Base-by-base conservation (phyloP, 2,888 invertebrate genomes). In the Lepidocyrtinus sp. region DNA sequence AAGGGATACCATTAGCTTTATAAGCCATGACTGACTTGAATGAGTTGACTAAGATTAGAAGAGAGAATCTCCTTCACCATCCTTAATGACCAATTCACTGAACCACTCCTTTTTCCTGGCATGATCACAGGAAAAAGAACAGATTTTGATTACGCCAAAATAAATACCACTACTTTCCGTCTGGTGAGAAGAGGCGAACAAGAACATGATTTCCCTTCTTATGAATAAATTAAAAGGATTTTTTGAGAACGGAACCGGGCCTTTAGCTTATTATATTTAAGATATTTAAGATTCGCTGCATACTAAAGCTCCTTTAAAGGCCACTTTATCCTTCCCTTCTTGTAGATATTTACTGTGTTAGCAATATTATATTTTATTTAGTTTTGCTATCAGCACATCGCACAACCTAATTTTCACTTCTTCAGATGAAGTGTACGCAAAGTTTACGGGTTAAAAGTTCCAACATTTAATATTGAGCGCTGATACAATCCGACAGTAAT, bases 11-110 rank as follows among this genome's bases (percentile, higher is more conserved):
- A 75, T 75, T 75, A 68, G 63, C 62, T 45, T 61, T 69, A 68
- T 69, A 75, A 75, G 45, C 69, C 75, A 63, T 68, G 75, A 55
- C 55, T 55, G 55, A 55, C 55, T 55, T 36, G 5, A 36, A 36
- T 68, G 67, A 74, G 65, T 65, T 7, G 65, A 65, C 74, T 74
- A 45, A 75, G 75, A 75, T 75, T 75, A 68, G 59, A 36, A 27
- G 62, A 55, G 5, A 65, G 26, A 65, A 25, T 24, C 12, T 50
- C n/a, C 61, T 70, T 65, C 25, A 21, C 75, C 25, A 61, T 69
- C 22, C 69, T 75, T 75, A 75, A 75, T 75, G 68, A 75, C 75
- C 75, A 69, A 69, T 75, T 75, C 74, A 75, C 67, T 45, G 9
- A 15, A 5, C 55, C 5, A 12, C 55, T 55, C 55, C 27, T 67